Evolutionary conservation across 2,888 invertebrate genomes (phyloP), one percentile per base, ranked within the genome.

Genomic region (Argyra leucocephala): DNA sequence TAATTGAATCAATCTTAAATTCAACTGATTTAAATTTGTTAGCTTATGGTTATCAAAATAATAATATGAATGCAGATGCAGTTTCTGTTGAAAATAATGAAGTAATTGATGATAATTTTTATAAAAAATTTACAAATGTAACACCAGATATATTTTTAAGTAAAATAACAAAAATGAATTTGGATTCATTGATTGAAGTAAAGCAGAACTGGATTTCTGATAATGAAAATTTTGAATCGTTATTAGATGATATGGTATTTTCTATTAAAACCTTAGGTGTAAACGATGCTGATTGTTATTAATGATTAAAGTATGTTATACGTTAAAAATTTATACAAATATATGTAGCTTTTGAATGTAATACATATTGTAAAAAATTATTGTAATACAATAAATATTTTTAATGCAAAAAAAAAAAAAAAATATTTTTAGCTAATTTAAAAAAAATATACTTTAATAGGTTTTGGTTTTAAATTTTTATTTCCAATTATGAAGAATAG

Each of bases 201-300:
- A 86, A 85, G 70, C 82, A 79, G 63, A 82, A 84, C 63, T 90
- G 90, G 90, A 81, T 87, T 57, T 82, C 83, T 62, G 84, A 85
- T 26, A 84, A 86, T n/a, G 87, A 85, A 70, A 83, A 83, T 71
- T 82, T 90, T 21, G 83, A 84, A 3, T 89, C 90, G 0, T 80
- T 90, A 5, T 76, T 91, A 2, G 90, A 91, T 72, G 91, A 91
- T 75, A 87, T 91, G 68, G 75, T 89, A 23, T 84, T 85, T 12
- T 82, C 85, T 64, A 84, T 86, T 71, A 82, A 84, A 69, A 73
- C 77, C 1, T 79, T 74, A 36, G 84, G 86, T 67, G 78, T 84
- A 0, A 88, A 88, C 72, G 80, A 82, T 31, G 83, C 88, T 81
- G 90, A 90, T 80, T 90, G 89, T 79, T 90, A 90, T 73, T 89